Conservation (phyloP, 2,797 vertebrate genomes). For the Pygocentrus nattereri region DNA sequence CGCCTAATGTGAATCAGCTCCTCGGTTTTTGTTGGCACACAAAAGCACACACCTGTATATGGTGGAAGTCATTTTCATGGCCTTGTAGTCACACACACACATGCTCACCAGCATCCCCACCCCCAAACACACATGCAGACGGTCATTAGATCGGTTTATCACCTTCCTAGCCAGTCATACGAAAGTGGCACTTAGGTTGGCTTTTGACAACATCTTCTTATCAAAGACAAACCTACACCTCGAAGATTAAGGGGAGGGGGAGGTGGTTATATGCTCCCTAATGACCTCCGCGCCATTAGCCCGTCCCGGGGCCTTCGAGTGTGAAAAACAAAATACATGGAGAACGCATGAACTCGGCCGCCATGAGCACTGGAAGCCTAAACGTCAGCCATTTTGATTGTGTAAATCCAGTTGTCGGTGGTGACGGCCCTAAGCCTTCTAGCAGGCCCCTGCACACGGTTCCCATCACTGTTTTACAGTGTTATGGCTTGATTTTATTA, state of each 20-base stretch:
- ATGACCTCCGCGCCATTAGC: constrained; percentile 43
- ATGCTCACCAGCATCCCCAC: not conserved
- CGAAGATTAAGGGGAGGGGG: constrained; percentile 34
- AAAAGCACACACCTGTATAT: constrained; percentile 10
- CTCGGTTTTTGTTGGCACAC: constrained; percentile 7
- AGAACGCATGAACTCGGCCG: constrained; percentile 27
- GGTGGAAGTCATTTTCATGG: constrained; percentile 1
- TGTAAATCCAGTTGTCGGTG: constrained; percentile 65
- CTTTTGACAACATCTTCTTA: constrained; percentile 55
- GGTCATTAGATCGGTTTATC: constrained; percentile 47
- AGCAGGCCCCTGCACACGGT: constrained; percentile 75
- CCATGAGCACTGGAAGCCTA: constrained; percentile 48
- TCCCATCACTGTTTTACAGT: constrained; percentile 79
- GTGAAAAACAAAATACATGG: constrained; percentile 24
- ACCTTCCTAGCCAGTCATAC: constrained; percentile 33
- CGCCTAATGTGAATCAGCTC: constrained; percentile 24
- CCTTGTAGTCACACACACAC: not conserved
- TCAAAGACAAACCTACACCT: constrained; percentile 58
- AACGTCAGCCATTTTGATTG: constrained; percentile 75
- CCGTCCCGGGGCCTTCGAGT: constrained; percentile 1
- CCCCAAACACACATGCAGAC: constrained; percentile 31
- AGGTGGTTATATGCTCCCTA: constrained; percentile 31
- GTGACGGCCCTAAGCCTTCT: constrained; percentile 56
- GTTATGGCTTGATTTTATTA: constrained; percentile 81
- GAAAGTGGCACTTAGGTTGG: constrained; percentile 39